These are phyloP conservation scores for Berghia stephanieae DNA, from an alignment of 1,140 invertebrate species.

Conservation along the genomic window DNA sequence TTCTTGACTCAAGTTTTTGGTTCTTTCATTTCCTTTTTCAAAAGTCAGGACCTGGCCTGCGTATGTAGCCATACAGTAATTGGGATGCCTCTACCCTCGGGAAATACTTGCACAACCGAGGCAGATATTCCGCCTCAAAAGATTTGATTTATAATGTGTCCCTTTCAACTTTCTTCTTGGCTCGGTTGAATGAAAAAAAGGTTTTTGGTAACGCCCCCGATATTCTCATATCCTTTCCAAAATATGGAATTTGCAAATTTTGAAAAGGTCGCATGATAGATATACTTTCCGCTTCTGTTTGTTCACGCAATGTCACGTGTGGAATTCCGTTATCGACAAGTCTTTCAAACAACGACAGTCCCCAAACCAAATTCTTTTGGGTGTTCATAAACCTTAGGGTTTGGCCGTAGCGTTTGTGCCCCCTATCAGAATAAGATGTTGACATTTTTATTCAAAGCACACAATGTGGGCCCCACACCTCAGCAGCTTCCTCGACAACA, in stretches of 20 bases:
- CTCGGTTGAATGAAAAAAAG: constrained; percentile 65
- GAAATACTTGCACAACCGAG: constrained; percentile 56
- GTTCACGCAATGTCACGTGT: constrained; percentile 56
- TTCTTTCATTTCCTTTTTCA: no score
- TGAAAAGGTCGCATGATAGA: constrained; percentile 57
- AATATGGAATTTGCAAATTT: constrained; percentile 54
- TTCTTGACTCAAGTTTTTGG: no score
- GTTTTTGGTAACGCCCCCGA: constrained; percentile 60
- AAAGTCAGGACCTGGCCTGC: constrained; percentile 56
- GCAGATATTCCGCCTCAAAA: constrained; percentile 56
- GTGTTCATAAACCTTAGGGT: constrained; percentile 59
- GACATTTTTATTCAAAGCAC: constrained; percentile 72
- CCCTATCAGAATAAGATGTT: constrained; percentile 74
- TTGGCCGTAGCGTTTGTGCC: constrained; percentile 69
- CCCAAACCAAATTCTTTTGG: constrained; percentile 59
- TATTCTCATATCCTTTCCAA: constrained; percentile 55
- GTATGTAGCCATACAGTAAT: constrained; percentile 65
- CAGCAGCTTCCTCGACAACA: constrained; percentile 67
- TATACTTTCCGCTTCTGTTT: constrained; percentile 64
- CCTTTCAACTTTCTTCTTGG: constrained; percentile 54
- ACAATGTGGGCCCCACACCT: constrained; percentile 56
- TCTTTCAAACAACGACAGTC: constrained; percentile 64
- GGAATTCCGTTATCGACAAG: constrained; percentile 46
- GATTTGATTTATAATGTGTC: constrained; percentile 57
- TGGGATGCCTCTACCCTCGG: constrained; percentile 56